phyloP scores from a whole-genome alignment of 2,888 invertebrate species.

The Troides helena region DNA sequence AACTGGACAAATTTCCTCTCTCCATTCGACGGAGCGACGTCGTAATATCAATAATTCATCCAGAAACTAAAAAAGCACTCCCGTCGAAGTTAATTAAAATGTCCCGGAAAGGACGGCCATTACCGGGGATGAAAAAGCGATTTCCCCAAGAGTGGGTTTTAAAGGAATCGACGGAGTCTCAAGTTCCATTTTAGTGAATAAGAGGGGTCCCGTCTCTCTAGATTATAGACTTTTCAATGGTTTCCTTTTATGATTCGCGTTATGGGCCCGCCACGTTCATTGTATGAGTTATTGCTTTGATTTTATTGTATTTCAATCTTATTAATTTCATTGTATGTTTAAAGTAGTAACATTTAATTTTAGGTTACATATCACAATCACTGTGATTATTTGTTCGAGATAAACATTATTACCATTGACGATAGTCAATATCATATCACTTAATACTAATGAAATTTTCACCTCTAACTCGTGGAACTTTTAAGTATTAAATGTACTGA shows the following conservation, averaged over 20 bases:
- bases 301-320: slow-evolving; percentile 13
- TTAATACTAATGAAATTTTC: too few species aligned
- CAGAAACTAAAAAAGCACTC: slow-evolving; percentile 63
- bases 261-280: slow-evolving; percentile 47
- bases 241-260: slow-evolving; percentile 54
- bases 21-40: slow-evolving; percentile 34
- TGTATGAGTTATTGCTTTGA: slow-evolving; percentile 46
- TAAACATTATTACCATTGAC: too few species aligned
- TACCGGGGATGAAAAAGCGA: slow-evolving; percentile 77
- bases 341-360: not conserved
- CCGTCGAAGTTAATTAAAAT: slow-evolving; percentile 72
- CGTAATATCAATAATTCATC: slow-evolving; percentile 61
- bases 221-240: slow-evolving; percentile 62
- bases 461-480: too few species aligned
- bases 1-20: slow-evolving; percentile 34
- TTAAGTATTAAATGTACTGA: too few species aligned
- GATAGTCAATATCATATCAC: too few species aligned
- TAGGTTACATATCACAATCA: not conserved
- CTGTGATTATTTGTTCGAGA: too few species aligned
- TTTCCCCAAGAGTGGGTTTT: slow-evolving; percentile 69
- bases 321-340: slow-evolving; percentile 25
- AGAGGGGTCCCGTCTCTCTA: slow-evolving; percentile 42
- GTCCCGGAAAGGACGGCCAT: slow-evolving; percentile 68
- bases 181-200: slow-evolving; percentile 56
- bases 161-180: slow-evolving; percentile 67